Conservation (phyloP, 2,113 vertebrate species). For the Cavia aperea region DNA sequence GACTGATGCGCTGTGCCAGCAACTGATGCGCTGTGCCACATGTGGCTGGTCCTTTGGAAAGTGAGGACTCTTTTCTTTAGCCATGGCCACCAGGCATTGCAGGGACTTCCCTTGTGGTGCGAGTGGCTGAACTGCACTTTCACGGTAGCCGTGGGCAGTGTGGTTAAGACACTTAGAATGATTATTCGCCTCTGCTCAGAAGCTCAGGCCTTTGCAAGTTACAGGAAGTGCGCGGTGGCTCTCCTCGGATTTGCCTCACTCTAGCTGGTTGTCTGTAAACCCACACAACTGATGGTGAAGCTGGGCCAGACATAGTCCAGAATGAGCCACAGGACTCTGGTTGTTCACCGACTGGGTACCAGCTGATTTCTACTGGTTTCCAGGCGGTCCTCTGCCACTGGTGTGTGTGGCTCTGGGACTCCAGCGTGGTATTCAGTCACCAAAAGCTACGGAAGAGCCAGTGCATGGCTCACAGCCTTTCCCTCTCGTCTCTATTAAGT, state of each 20-base stretch:
- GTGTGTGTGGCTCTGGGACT: not conserved
- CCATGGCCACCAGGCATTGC: not conserved
- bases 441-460: not conserved
- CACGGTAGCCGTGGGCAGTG: not conserved
- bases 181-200: not conserved
- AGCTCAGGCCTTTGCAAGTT: not conserved
- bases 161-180: not conserved
- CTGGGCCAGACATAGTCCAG: not conserved
- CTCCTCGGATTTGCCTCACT: not conserved
- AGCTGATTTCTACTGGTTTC: not conserved
- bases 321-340: not conserved
- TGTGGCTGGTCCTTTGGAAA: not conserved
- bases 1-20: not conserved
- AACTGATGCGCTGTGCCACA: not conserved
- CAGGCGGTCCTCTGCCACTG: not conserved
- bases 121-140: not conserved
- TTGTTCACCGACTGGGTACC: not conserved
- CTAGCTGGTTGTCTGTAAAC: not conserved
- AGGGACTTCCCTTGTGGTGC: not conserved
- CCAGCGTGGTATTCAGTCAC: not conserved
- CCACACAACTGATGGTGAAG: not conserved
- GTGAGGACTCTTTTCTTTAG: slow-evolving; percentile 12
- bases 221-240: not conserved
- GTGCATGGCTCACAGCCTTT: not conserved
- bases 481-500: not conserved